Evolutionary conservation across 2,797 vertebrate genomes (phyloP).

Genomic region (Alauda arvensis): DNA sequence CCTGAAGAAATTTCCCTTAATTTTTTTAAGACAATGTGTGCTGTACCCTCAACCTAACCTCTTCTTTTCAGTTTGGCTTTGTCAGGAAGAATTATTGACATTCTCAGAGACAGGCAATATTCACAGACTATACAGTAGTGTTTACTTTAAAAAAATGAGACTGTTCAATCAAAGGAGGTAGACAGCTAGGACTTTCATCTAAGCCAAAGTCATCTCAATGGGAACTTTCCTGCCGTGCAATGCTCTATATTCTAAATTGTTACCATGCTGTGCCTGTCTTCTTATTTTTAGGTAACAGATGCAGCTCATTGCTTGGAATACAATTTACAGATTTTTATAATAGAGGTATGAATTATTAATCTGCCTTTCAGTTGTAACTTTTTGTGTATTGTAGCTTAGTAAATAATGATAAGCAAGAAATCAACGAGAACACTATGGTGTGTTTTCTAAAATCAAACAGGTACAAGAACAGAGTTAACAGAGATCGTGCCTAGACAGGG

Average conservation of each 20-base stretch:
- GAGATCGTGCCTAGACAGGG: not conserved
- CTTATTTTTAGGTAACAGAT: constrained; percentile 60
- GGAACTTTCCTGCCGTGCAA: constrained; percentile 46
- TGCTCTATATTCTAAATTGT: constrained; percentile 47
- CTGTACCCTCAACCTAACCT: not conserved
- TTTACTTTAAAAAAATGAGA: constrained; percentile 63
- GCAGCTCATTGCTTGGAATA: constrained; percentile 43
- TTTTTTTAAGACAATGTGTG: not conserved
- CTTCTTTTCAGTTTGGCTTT: constrained; percentile 4
- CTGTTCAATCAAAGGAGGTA: constrained; percentile 34
- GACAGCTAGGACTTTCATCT: constrained; percentile 47
- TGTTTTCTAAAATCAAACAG: constrained; percentile 21
- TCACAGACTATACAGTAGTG: constrained; percentile 44
- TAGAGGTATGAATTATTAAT: constrained; percentile 56
- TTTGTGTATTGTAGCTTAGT: constrained; percentile 34
- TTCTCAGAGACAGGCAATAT: constrained; percentile 38
- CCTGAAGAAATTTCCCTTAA: constrained; percentile 4
- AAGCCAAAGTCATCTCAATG: constrained; percentile 55
- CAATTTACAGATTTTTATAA: constrained; percentile 57
- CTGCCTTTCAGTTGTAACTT: constrained; percentile 43
- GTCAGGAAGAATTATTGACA: constrained; percentile 29
- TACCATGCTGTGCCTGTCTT: constrained; percentile 36
- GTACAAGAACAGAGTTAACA: not conserved
- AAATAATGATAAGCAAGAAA: constrained; percentile 52
- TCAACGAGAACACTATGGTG: not conserved